phyloP scores from a whole-genome alignment of 2,888 invertebrate species.

The Limenitis camilla region DNA sequence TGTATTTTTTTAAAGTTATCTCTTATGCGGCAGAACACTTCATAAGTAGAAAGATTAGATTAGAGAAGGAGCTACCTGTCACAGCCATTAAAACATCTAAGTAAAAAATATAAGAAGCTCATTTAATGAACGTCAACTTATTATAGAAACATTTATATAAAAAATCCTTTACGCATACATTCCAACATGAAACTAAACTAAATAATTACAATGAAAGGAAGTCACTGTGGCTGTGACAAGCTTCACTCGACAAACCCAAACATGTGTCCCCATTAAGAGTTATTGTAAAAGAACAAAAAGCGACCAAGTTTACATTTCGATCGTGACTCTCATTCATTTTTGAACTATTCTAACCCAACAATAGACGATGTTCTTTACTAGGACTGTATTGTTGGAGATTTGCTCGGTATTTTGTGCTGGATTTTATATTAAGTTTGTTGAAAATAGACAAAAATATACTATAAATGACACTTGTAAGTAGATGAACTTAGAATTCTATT shows the following conservation, averaged over 20 bases:
- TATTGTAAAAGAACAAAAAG: slow-evolving; percentile 10
- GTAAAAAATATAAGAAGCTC: too few species aligned
- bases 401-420: slow-evolving; percentile 4
- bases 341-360: slow-evolving; percentile 41
- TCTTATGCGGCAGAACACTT: neutral
- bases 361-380: slow-evolving; percentile 38
- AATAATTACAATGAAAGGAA: slow-evolving; percentile 7
- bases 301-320: slow-evolving; percentile 16
- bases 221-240: neutral
- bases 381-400: slow-evolving; percentile 18
- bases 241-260: slow-evolving; percentile 6
- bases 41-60: too few species aligned
- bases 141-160: neutral
- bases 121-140: too few species aligned
- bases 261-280: slow-evolving; percentile 13
- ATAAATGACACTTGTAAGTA: too few species aligned
- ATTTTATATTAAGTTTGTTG: too few species aligned
- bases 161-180: neutral
- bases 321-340: slow-evolving; percentile 32
- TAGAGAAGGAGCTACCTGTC: too few species aligned
- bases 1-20: neutral
- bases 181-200: neutral
- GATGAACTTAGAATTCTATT: too few species aligned
- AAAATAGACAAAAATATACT: too few species aligned
- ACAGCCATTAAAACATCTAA: too few species aligned